phyloP scores from a whole-genome alignment of 2,888 invertebrate species.

The Acanthococcus lagerstroemiae region DNA sequence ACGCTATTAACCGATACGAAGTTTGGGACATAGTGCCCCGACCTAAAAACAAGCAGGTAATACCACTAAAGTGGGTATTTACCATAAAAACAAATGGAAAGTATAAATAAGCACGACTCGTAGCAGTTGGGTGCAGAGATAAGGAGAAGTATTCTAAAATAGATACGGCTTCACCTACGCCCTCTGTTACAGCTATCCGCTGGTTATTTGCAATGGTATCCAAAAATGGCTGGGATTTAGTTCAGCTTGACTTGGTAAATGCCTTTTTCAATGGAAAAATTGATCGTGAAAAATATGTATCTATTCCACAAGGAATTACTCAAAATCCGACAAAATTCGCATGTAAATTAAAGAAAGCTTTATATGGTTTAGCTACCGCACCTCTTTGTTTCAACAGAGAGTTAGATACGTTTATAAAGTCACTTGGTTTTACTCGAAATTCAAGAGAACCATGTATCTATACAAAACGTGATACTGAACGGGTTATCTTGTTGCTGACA shows the following conservation, averaged over 20 bases:
- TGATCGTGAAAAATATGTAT: not conserved
- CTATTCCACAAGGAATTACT: not conserved
- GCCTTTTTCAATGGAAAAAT: not conserved
- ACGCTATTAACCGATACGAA: not conserved
- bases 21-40: not conserved
- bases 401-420: not conserved
- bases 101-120: not conserved
- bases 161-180: not conserved
- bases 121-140: not conserved
- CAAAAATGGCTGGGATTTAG: not conserved
- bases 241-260: not conserved
- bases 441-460: not conserved
- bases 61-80: not conserved
- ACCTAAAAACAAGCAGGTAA: not conserved
- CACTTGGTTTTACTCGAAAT: not conserved
- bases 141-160: not conserved
- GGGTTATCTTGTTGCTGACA: not conserved
- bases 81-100: not conserved
- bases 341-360: not conserved
- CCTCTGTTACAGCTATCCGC: not conserved
- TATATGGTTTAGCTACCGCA: not conserved
- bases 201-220: not conserved
- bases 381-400: not conserved
- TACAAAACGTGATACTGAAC: not conserved
- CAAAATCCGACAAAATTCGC: not conserved